Percentiles rank a stretch among this genome's conserved stretches.
Evolutionary conservation across 2,797 vertebrate species (phyloP).

Genomic region (Sebastes cheni): DNA sequence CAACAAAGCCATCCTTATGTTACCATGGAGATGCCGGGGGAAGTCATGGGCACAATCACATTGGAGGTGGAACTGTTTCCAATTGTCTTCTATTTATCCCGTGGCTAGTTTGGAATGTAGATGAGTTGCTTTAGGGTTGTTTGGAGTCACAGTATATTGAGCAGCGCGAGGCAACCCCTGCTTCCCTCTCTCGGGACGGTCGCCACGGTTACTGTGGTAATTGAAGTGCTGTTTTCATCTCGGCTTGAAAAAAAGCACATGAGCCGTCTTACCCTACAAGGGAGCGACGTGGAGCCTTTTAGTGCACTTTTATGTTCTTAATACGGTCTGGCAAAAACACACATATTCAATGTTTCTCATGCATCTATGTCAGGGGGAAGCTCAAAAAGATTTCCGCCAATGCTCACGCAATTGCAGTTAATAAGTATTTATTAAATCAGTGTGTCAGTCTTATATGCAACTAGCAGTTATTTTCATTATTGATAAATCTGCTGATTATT

Average conservation of each 20-base stretch:
- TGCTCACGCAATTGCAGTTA: neutral
- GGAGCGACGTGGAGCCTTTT: constrained; percentile 22
- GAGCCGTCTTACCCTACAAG: constrained; percentile 39
- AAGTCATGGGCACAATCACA: constrained; percentile 68
- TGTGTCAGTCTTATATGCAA: neutral
- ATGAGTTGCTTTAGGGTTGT: constrained; percentile 81
- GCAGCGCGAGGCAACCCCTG: constrained; percentile 57
- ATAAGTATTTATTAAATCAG: neutral
- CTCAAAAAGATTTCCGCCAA: neutral
- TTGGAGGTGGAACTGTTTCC: constrained; percentile 72
- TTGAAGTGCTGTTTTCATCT: constrained; percentile 71
- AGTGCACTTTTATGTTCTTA: constrained; percentile 10
- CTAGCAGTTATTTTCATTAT: too few relatives aligned
- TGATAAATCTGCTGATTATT: too few relatives aligned
- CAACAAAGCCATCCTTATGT: constrained; percentile 59
- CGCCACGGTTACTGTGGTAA: constrained; percentile 69
- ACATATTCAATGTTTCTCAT: neutral
- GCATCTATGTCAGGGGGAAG: neutral
- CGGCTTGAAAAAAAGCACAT: constrained; percentile 39
- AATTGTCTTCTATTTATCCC: constrained; percentile 74
- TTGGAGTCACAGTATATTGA: constrained; percentile 78
- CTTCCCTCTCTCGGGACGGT: constrained; percentile 64
- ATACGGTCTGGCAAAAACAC: neutral
- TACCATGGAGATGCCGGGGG: constrained; percentile 64
- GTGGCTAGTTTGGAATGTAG: constrained; percentile 81